Evolutionary conservation across 2,113 vertebrate genomes (phyloP).

Genomic region (Theristicus caerulescens): DNA sequence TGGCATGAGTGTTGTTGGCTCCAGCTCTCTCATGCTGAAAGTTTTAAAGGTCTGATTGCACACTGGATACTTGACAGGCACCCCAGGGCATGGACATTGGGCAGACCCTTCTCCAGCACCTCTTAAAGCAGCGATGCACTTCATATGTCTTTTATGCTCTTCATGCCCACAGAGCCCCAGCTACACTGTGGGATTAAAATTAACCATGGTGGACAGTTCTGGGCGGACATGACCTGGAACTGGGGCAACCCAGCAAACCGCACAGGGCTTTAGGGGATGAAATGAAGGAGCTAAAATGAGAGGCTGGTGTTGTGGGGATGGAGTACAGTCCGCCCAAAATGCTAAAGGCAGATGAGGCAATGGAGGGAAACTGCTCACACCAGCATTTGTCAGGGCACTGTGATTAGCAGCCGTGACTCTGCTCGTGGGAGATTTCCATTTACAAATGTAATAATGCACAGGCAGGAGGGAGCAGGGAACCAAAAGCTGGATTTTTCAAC

Average conservation of each 20-base stretch:
- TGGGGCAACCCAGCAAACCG: not conserved
- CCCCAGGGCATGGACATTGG: not conserved
- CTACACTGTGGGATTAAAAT: not conserved
- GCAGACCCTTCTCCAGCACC: not conserved
- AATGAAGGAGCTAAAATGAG: not conserved
- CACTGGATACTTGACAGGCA: not conserved
- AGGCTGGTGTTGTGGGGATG: not conserved
- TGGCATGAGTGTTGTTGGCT: not conserved
- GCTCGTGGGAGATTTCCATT: not conserved
- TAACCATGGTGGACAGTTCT: not conserved
- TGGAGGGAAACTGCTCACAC: not conserved
- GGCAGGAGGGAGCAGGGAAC: not conserved
- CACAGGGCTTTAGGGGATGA: not conserved
- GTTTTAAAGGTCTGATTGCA: not conserved
- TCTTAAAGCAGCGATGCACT: not conserved
- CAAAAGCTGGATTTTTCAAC: not conserved
- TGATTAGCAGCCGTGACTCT: not conserved
- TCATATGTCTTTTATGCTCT: not conserved
- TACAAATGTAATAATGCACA: not conserved
- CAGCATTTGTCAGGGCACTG: not conserved
- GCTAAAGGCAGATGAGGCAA: not conserved
- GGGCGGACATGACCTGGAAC: not conserved
- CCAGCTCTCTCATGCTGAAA: not conserved
- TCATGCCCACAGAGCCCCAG: not conserved
- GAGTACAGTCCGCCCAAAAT: not conserved